phyloP scores from a whole-genome alignment of 2,113 vertebrate genomes.

The Polyodon spathula region DNA sequence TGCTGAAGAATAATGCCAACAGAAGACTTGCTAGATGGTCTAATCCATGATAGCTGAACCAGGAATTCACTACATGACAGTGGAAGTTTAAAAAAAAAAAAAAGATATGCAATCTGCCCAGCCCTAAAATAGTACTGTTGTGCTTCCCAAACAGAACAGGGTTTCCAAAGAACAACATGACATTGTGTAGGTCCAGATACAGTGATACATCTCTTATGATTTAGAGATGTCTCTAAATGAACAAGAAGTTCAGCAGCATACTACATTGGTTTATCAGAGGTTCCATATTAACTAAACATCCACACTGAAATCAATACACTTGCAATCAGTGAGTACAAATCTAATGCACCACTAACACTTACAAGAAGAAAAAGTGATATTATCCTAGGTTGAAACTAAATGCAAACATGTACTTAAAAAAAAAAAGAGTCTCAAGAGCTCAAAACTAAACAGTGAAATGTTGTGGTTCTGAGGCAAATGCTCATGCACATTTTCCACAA shows the following conservation, averaged over 20 bases:
- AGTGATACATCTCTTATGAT: background rate
- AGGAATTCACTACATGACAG: constrained; percentile 19
- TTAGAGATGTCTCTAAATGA: background rate
- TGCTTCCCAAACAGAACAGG: constrained; percentile 9
- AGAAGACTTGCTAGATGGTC: constrained; percentile 27
- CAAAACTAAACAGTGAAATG: too few species aligned
- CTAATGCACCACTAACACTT: too few species aligned
- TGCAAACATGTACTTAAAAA: too few species aligned
- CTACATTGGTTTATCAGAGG: background rate
- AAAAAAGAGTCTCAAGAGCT: too few species aligned
- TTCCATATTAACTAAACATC: too few species aligned
- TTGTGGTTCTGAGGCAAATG: too few species aligned
- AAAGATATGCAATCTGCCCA: constrained; percentile 3
- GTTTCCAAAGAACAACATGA: background rate
- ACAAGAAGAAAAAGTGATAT: too few species aligned
- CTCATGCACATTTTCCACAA: too few species aligned
- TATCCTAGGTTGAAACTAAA: too few species aligned
- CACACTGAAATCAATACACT: too few species aligned
- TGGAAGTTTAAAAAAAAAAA: constrained; percentile 22
- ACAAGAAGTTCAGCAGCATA: background rate
- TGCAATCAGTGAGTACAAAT: too few species aligned
- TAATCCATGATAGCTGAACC: constrained; percentile 33
- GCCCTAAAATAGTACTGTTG: constrained; percentile 14
- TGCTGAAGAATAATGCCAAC: constrained; percentile 11
- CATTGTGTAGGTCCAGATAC: background rate